Percentiles rank a stretch among this genome's conserved stretches.
Conservation (phyloP, 2,113 vertebrate species). For the Nematolebias whitei region DNA sequence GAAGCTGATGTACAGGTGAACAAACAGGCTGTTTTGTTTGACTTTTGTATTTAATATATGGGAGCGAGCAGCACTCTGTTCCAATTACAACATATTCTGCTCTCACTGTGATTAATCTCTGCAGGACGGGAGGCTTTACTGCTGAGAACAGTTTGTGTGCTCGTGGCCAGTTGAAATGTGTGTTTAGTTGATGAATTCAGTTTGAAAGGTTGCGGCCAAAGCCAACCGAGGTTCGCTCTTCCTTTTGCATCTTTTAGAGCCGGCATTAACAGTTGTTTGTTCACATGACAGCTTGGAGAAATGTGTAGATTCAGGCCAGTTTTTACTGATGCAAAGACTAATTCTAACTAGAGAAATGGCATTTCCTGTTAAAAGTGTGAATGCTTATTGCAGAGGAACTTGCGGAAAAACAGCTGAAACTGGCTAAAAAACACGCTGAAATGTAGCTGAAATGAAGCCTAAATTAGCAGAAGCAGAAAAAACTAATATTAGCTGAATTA, state of each 20-base stretch:
- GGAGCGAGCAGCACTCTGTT: constrained; percentile 33
- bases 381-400: too few relatives aligned
- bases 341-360: too few relatives aligned
- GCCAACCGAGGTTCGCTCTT: constrained; percentile 26
- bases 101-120: constrained; percentile 52
- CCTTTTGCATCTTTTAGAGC: constrained; percentile 36
- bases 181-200: constrained; percentile 47
- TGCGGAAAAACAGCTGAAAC: too few relatives aligned
- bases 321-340: neutral
- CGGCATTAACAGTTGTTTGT: constrained; percentile 47
- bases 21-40: constrained; percentile 20
- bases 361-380: too few relatives aligned
- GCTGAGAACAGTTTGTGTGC: constrained; percentile 29
- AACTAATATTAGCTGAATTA: too few relatives aligned
- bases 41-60: constrained; percentile 18
- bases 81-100: constrained; percentile 39
- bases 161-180: constrained; percentile 21
- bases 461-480: too few relatives aligned
- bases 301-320: constrained; percentile 11
- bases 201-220: constrained; percentile 52
- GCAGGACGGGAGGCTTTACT: constrained; percentile 29
- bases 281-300: constrained; percentile 35
- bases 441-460: too few relatives aligned
- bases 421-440: too few relatives aligned
- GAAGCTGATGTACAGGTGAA: neutral